Conservation (phyloP, 2,113 vertebrate genomes). For the Beaufortia kweichowensis region DNA sequence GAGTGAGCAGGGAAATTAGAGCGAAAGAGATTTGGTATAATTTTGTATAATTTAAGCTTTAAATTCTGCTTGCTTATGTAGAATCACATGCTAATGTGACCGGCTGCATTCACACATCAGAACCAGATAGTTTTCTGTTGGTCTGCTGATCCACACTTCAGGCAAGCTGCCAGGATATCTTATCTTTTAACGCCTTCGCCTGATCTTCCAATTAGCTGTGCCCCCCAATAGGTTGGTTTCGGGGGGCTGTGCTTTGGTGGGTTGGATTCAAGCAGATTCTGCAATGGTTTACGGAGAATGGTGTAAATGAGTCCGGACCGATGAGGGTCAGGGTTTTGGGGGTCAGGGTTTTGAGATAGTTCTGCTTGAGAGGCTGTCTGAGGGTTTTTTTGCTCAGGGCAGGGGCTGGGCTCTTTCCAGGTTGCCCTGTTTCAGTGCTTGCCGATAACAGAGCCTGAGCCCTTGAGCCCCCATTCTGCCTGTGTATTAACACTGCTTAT, state of each 20-base stretch:
- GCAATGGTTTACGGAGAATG: neutral
- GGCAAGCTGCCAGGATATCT: slow-evolving; percentile 89
- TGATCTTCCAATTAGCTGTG: slow-evolving; percentile 94
- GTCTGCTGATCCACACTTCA: slow-evolving; percentile 87
- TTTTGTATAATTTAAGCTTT: neutral
- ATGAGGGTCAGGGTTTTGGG: slow-evolving; percentile 63
- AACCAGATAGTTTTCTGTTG: slow-evolving; percentile 86
- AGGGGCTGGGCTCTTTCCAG: slow-evolving; percentile 89
- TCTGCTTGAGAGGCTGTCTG: slow-evolving; percentile 91
- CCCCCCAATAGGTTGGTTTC: slow-evolving; percentile 89
- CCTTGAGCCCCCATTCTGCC: slow-evolving; percentile 92
- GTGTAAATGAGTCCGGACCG: slow-evolving; percentile 44
- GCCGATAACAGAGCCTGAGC: slow-evolving; percentile 91
- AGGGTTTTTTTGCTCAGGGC: slow-evolving; percentile 87
- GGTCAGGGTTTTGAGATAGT: slow-evolving; percentile 76
- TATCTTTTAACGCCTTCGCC: slow-evolving; percentile 94
- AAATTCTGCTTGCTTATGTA: neutral
- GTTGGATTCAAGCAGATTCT: slow-evolving; percentile 1
- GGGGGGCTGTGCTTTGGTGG: slow-evolving; percentile 56
- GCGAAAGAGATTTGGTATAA: neutral
- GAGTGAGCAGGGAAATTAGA: slow-evolving; percentile 5
- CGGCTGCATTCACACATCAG: slow-evolving; percentile 66
- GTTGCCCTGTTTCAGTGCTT: slow-evolving; percentile 90
- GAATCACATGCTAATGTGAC: slow-evolving; percentile 23
- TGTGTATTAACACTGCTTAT: slow-evolving; percentile 97